These are phyloP conservation scores for Megalops cyprinoides DNA, from an alignment of 2,797 vertebrate genomes.

Conservation along the genomic window DNA sequence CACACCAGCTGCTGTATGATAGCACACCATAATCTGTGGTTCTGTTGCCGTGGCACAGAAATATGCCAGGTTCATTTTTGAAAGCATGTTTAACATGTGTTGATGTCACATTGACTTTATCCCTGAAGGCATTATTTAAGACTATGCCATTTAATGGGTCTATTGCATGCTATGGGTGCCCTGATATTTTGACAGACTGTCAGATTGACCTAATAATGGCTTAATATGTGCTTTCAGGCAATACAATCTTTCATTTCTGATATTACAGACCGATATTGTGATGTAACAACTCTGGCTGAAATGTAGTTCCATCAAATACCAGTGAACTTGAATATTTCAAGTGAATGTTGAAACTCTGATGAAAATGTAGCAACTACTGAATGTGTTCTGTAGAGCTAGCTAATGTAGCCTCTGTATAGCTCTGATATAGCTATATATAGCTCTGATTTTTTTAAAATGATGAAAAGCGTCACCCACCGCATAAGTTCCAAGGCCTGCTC, in stretches of 20 bases:
- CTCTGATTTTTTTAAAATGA: not conserved
- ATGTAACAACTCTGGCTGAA: not conserved
- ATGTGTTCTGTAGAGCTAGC: too few species aligned
- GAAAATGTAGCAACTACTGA: too few species aligned
- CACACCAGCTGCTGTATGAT: not conserved
- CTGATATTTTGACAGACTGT: too few species aligned
- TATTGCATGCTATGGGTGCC: not conserved
- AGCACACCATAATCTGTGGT: not conserved
- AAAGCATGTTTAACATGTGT: too few species aligned
- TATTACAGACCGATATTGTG: not conserved
- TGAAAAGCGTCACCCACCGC: too few species aligned
- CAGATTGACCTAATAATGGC: too few species aligned
- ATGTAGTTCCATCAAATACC: not conserved
- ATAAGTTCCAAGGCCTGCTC: too few species aligned
- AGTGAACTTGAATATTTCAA: not conserved
- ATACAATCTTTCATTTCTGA: not conserved
- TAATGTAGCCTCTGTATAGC: not conserved
- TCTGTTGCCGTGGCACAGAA: not conserved
- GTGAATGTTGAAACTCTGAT: too few species aligned
- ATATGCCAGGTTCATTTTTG: not conserved
- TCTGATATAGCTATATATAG: too few species aligned
- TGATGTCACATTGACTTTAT: not conserved
- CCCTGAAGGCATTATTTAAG: not conserved
- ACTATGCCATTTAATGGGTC: not conserved
- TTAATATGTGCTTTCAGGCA: not conserved